Conservation (phyloP, 2,797 vertebrate species). For the Periophthalmus magnuspinnatus region DNA sequence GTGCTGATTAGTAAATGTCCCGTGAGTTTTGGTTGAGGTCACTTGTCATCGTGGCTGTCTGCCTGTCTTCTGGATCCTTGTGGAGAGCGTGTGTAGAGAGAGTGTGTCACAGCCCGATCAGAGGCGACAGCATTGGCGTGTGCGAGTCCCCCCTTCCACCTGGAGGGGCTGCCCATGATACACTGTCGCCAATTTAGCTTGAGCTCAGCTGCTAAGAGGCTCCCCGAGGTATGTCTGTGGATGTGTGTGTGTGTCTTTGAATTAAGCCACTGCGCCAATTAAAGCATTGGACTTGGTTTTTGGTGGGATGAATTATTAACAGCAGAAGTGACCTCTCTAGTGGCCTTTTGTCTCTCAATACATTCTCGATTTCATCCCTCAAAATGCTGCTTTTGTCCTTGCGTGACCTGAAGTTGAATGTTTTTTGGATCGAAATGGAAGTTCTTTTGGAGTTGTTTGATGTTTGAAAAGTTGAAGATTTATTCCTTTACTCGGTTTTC, state of each 20-base stretch:
- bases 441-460: slow-evolving; percentile 7
- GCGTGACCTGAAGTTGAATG: slow-evolving; percentile 15
- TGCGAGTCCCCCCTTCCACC: slow-evolving; percentile 60
- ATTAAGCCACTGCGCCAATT: slow-evolving; percentile 78
- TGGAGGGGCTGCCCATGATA: slow-evolving; percentile 57
- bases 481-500: slow-evolving; percentile 8
- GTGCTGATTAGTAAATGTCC: slow-evolving; percentile 59
- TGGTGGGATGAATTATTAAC: slow-evolving; percentile 79
- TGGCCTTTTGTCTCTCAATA: slow-evolving; percentile 55
- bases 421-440: background rate
- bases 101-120: slow-evolving; percentile 63
- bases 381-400: slow-evolving; percentile 7
- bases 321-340: slow-evolving; percentile 77
- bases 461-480: slow-evolving; percentile 20
- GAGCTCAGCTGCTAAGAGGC: slow-evolving; percentile 74
- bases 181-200: slow-evolving; percentile 70
- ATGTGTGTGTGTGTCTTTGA: slow-evolving; percentile 54
- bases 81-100: slow-evolving; percentile 55
- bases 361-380: slow-evolving; percentile 27
- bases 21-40: slow-evolving; percentile 48
- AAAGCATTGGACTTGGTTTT: slow-evolving; percentile 71
- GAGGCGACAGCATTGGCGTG: slow-evolving; percentile 57
- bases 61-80: slow-evolving; percentile 59
- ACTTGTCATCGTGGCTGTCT: slow-evolving; percentile 60
- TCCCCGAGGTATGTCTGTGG: slow-evolving; percentile 62